Base-by-base conservation (phyloP, 2,113 vertebrate species). In the Catagonus wagneri region DNA sequence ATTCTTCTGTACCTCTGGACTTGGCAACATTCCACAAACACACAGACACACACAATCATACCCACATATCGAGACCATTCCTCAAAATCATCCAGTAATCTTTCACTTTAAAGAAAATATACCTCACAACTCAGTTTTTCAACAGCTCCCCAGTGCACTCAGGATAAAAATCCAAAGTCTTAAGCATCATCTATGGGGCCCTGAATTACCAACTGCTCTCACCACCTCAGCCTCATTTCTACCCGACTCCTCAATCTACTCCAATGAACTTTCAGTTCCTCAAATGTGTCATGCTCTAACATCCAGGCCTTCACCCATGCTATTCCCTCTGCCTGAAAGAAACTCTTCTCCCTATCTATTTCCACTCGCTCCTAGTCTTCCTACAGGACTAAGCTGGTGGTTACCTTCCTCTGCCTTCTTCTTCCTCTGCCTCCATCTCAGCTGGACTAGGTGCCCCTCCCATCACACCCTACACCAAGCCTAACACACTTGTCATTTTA, bases 101-200 rank as follows among this genome's bases (percentile, higher is more conserved):
- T 88, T 90, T 65, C 85, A 65, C 16, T 61, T 52, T 79, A 60
- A 88, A 96, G 66, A 71, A 83, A 93, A 83, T 44, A n/a, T 56
- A 54, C 2, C 1, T 79, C 79, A 89, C 74, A 78, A 32, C 68
- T 27, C 22, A 17, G 89, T 89, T 91, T 91, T 94, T 72, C 44
- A 68, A 52, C 13, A 79, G 69, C 69, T 91, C 27, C 71, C 83
- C 29, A 94, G 7, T 74, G 90, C 17, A 89, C 63, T 92, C 83
- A 71, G 58, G 39, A 93, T 50, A 65, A 83, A 96, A 83, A 65
- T 60, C 32, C 93, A 94, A 93, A 96, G 91, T 68, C 74, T 79
- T 91, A 39, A 81, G 90, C 63, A 52, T 58, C 61, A 68, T 66
- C 78, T 71, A 17, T 4, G 1, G 39, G 34, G n/a, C 36, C 87